Conservation (phyloP, 1,140 invertebrate species). For the Latrodectus geometricus region DNA sequence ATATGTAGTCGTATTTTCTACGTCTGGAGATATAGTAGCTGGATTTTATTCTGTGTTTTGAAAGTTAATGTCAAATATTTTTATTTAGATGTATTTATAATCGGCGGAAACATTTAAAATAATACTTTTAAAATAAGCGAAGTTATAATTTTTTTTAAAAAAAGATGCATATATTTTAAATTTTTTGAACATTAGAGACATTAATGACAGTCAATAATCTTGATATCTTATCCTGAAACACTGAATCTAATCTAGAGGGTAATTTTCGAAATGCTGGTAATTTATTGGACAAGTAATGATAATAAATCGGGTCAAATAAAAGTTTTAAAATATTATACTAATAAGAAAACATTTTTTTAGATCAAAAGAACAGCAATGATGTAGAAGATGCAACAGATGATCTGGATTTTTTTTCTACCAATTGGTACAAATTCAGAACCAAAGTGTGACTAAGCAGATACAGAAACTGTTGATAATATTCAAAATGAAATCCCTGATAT, state of each 20-base stretch:
- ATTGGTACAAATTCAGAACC: too few species aligned
- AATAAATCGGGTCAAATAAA: constrained; percentile 1
- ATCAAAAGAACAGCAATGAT: constrained; percentile 13
- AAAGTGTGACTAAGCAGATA: constrained; percentile 18
- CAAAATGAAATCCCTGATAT: constrained; percentile 22
- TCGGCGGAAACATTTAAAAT: background rate
- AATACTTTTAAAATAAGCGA: background rate
- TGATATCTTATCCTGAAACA: too few species aligned
- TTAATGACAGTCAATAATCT: background rate
- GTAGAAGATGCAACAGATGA: background rate
- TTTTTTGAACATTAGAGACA: background rate
- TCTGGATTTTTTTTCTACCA: constrained; percentile 18
- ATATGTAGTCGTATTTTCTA: too few species aligned
- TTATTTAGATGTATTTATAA: too few species aligned
- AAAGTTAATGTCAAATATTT: too few species aligned
- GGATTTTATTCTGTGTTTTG: too few species aligned
- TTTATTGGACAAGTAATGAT: constrained; percentile 16
- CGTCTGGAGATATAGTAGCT: too few species aligned
- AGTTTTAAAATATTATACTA: constrained; percentile 22
- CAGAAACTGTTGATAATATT: constrained; percentile 22
- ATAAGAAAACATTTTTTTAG: background rate
- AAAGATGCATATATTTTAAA: background rate
- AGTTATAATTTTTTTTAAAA: background rate
- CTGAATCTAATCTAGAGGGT: too few species aligned
- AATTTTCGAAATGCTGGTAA: background rate